Evolutionary conservation across 2,113 vertebrate species (phyloP), one percentile per base, ranked within the genome.

Genomic region (Atrichornis clamosus): DNA sequence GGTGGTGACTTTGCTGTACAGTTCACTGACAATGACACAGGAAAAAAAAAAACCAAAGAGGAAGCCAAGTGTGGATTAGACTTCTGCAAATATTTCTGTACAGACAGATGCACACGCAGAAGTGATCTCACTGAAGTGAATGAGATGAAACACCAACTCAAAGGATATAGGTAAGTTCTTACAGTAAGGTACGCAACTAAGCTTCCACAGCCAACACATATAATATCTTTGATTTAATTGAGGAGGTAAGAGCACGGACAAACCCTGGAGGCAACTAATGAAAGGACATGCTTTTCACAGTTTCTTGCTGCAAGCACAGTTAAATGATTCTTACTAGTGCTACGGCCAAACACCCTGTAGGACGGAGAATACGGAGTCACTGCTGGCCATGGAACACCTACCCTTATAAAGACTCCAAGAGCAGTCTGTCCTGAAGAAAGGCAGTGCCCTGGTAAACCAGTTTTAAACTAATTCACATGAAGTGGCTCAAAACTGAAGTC

Each of bases 351-450:
- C 20, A 56, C 7, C 5, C 10, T 16, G 19, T 24, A 28, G 59
- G 58, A 52, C 2, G 0, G 41, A 89, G 69, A 81, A 33, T 6
- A 52, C 0, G 0, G 37, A 47, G n/a, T 49, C 49, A 37, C 4
- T 4, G 32, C 1, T 42, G 55, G 11, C 78, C 37, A 50, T 44
- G 70, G 64, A 77, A 21, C 41, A 80, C 37, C 28, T 53, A 10
- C 24, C 37, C 41, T 53, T 62, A 35, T 30, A 52, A 9, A 73
- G 19, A 63, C 30, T 17, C 30, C 2, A 1, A 37, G 33, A 46
- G 24, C 41, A 3, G 11, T 33, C 42, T 67, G 26, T 33, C 39
- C 49, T 59, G 47, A 89, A 77, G 58, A 76, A 76, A 64, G 35
- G 14, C 23, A 80, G 26, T 6, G 7, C 30, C 50, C 39, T 46